phyloP scores from a whole-genome alignment of 1,140 invertebrate genomes.

The Berghia stephanieae region DNA sequence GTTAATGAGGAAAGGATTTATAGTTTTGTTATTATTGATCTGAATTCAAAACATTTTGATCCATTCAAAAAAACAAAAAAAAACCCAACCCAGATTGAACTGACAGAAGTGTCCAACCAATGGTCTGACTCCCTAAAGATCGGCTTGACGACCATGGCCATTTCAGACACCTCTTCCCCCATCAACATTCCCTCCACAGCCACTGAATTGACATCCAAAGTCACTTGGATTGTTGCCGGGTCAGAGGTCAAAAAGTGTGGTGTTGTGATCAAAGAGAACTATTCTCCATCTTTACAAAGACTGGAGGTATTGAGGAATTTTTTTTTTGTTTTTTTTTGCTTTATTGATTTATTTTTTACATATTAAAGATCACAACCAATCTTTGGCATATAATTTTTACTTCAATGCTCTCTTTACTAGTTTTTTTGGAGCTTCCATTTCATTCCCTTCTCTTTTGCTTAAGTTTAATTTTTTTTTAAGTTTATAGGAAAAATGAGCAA shows the following conservation, averaged over 20 bases:
- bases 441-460: too few relatives aligned
- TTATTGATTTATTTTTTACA: background rate
- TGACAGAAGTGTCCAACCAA: constrained; percentile 73
- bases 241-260: constrained; percentile 69
- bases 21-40: too few relatives aligned
- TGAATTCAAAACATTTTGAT: too few relatives aligned
- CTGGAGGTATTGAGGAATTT: constrained; percentile 56
- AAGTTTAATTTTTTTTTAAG: background rate
- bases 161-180: constrained; percentile 72
- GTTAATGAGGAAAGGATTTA: too few relatives aligned
- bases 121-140: constrained; percentile 81
- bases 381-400: background rate
- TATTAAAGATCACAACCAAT: background rate
- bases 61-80: too few relatives aligned
- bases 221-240: constrained; percentile 69
- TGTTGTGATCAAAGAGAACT: constrained; percentile 65
- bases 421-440: background rate
- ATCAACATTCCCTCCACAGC: constrained; percentile 72
- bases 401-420: too few relatives aligned
- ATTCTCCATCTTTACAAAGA: constrained; percentile 62
- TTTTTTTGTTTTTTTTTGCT: background rate
- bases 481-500: background rate
- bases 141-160: constrained; percentile 79
- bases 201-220: constrained; percentile 57
- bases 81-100: constrained; percentile 74